These are phyloP conservation scores for Bombyx huttoni DNA, from an alignment of 2,888 invertebrate species.

Conservation along the genomic window DNA sequence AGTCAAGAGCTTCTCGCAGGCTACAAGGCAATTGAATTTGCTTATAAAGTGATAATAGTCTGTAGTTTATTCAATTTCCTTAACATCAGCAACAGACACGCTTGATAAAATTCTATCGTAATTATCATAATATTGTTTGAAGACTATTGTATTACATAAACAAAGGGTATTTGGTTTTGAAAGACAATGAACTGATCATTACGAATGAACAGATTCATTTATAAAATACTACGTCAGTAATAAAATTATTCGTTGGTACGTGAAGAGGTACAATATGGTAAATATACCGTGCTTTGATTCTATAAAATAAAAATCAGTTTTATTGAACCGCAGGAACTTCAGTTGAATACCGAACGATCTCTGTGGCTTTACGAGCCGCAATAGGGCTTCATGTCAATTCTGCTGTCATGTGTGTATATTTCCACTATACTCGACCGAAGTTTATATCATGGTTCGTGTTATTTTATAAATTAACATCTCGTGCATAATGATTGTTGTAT, in stretches of 20 bases:
- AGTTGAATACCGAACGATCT: slow-evolving; percentile 1
- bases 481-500: neutral
- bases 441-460: neutral
- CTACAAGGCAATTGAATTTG: neutral
- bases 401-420: neutral
- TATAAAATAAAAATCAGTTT: neutral
- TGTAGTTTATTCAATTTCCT: neutral
- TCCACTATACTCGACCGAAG: neutral
- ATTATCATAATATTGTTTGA: neutral
- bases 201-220: too few species aligned
- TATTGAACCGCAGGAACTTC: neutral
- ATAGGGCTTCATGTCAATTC: neutral
- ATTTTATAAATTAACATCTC: neutral
- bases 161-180: too few species aligned
- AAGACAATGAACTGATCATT: too few species aligned
- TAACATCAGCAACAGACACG: neutral
- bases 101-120: neutral
- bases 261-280: neutral
- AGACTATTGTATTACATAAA: neutral
- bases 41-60: neutral
- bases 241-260: neutral
- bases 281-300: neutral
- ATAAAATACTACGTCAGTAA: neutral
- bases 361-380: neutral
- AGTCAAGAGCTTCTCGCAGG: neutral